Conservation (phyloP, 2,113 vertebrate genomes). For the Rhadina sibilatrix region DNA sequence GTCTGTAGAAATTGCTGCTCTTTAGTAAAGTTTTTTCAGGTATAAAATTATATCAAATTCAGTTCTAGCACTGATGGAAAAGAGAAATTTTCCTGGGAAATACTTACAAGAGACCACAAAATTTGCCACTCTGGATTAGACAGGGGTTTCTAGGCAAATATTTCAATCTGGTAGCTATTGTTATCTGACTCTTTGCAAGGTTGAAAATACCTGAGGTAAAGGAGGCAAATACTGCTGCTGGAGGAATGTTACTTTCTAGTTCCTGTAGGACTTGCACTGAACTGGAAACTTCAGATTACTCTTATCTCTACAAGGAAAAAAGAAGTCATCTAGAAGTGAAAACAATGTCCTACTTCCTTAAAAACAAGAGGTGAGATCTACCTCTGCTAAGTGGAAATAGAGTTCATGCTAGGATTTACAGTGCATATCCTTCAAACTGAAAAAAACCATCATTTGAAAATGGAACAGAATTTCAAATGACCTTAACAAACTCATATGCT, state of each 20-base stretch:
- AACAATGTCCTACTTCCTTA: constrained; percentile 27
- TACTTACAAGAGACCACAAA: background rate
- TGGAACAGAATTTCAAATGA: constrained; percentile 18
- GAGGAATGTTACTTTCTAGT: background rate
- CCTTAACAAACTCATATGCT: background rate
- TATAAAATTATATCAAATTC: background rate
- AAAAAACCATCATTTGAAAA: background rate
- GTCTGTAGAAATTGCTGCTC: background rate
- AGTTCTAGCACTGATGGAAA: background rate
- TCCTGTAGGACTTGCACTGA: background rate
- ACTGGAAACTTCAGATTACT: constrained; percentile 15
- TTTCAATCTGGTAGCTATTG: background rate
- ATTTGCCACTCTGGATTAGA: background rate
- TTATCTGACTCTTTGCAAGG: background rate
- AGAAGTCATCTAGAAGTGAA: background rate
- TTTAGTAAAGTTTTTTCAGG: background rate
- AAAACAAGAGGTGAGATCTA: background rate
- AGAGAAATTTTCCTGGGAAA: background rate
- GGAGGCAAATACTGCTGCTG: background rate
- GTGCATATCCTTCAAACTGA: background rate
- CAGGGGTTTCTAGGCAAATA: background rate
- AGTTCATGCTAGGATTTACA: background rate
- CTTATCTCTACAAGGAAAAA: background rate
- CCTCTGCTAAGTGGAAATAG: background rate
- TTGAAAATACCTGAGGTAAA: background rate